Evolutionary conservation across 2,888 invertebrate genomes (phyloP).

Genomic region (Drosophila borborema): DNA sequence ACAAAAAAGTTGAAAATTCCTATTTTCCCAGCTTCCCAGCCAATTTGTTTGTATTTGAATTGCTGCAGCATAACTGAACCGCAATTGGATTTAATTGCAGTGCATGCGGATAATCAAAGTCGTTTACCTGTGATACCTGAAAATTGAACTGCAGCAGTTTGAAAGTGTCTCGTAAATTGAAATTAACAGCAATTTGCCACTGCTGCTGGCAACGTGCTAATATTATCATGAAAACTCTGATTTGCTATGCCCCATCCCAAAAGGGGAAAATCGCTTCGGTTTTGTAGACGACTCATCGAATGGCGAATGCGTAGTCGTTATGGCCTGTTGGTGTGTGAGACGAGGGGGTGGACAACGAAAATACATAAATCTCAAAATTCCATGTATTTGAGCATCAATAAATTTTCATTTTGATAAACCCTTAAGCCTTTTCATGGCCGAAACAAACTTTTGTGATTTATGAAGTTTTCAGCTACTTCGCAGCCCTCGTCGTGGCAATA

Average conservation of each 20-base stretch:
- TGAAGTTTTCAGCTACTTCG: constrained; percentile 71
- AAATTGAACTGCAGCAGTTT: constrained; percentile 8
- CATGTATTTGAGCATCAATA: constrained; percentile 71
- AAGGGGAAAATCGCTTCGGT: neutral
- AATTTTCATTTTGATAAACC: constrained; percentile 79
- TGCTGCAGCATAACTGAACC: constrained; percentile 14
- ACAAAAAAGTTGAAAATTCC: neutral
- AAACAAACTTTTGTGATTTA: constrained; percentile 77
- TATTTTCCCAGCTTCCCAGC: neutral
- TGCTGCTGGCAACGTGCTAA: constrained; percentile 14
- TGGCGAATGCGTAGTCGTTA: constrained; percentile 24
- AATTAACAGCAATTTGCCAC: constrained; percentile 49
- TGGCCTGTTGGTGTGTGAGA: neutral
- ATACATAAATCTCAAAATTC: constrained; percentile 75
- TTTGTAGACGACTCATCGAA: constrained; percentile 31
- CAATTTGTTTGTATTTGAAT: constrained; percentile 6
- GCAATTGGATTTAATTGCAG: constrained; percentile 34
- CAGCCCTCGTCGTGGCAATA: constrained; percentile 67
- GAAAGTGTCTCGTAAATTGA: constrained; percentile 37
- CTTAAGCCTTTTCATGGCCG: constrained; percentile 79
- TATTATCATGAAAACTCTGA: constrained; percentile 13
- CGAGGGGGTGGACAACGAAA: constrained; percentile 17
- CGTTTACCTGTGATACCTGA: constrained; percentile 24
- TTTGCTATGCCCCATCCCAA: neutral
- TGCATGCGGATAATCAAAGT: constrained; percentile 31